phyloP scores from a whole-genome alignment of 2,888 invertebrate species.

The Hydraecia micacea region DNA sequence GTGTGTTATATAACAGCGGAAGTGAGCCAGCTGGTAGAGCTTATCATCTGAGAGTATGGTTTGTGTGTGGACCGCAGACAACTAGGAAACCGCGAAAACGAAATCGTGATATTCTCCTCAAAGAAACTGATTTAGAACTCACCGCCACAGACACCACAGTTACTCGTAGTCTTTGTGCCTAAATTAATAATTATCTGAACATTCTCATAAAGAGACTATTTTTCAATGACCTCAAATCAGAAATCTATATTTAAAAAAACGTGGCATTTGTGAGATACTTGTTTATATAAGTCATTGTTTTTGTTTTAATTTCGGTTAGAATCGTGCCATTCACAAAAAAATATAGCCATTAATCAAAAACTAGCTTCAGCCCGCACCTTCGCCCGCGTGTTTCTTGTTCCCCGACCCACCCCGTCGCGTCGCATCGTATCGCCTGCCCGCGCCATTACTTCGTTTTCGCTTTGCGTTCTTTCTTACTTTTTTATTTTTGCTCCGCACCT shows the following conservation, averaged over 20 bases:
- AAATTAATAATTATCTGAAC: background rate
- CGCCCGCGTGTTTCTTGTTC: background rate
- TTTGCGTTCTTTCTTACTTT: background rate
- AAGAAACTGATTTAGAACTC: constrained; percentile 39
- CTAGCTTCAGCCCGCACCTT: background rate
- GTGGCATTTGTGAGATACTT: background rate
- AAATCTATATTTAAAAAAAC: no score
- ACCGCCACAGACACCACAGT: constrained; percentile 17
- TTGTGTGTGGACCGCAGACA: constrained; percentile 52
- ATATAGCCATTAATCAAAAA: background rate
- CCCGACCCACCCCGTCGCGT: background rate
- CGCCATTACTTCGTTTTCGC: background rate
- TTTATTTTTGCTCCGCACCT: background rate
- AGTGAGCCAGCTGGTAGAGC: constrained; percentile 43
- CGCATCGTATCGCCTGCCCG: background rate
- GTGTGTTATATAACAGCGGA: constrained; percentile 60
- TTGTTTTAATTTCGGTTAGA: background rate
- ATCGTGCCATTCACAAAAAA: background rate
- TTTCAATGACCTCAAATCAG: background rate
- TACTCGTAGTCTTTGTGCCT: constrained; percentile 5
- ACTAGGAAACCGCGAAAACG: constrained; percentile 58
- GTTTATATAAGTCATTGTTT: background rate
- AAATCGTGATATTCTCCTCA: constrained; percentile 53
- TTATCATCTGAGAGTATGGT: constrained; percentile 41
- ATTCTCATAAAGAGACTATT: background rate